Evolutionary conservation across 1,140 invertebrate species (phyloP).

Genomic region (Patella vulgata): DNA sequence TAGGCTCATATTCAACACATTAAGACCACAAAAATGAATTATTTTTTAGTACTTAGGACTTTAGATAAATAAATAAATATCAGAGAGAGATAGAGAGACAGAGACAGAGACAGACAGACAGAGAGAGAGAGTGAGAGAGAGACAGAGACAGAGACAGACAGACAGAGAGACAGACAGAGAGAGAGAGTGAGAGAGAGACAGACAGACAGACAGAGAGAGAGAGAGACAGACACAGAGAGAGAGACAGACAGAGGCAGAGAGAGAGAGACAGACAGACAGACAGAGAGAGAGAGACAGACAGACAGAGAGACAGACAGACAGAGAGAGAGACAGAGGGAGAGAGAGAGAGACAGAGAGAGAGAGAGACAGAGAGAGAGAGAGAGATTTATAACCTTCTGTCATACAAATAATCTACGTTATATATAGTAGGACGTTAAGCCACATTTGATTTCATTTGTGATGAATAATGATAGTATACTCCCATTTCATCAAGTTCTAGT

Average conservation of each 20-base stretch:
- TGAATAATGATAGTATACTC: too few species aligned
- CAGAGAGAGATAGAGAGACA: constrained; percentile 4
- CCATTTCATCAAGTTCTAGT: too few species aligned
- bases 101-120: constrained; percentile 1
- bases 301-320: constrained; percentile 6
- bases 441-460: too few species aligned
- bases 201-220: constrained; percentile 10
- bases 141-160: not conserved
- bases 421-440: too few species aligned
- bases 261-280: not conserved
- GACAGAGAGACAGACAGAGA: too few species aligned
- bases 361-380: too few species aligned
- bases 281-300: not conserved
- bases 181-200: not conserved
- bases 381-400: too few species aligned
- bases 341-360: constrained; percentile 6
- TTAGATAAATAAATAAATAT: constrained; percentile 4
- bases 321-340: not conserved
- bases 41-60: not conserved
- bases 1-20: too few species aligned
- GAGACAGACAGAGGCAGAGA: too few species aligned
- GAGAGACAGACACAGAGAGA: constrained; percentile 12
- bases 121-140: not conserved
- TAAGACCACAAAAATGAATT: not conserved
- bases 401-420: too few species aligned